Conservation (phyloP, 2,797 vertebrate species). For the Leuciscus waleckii region DNA sequence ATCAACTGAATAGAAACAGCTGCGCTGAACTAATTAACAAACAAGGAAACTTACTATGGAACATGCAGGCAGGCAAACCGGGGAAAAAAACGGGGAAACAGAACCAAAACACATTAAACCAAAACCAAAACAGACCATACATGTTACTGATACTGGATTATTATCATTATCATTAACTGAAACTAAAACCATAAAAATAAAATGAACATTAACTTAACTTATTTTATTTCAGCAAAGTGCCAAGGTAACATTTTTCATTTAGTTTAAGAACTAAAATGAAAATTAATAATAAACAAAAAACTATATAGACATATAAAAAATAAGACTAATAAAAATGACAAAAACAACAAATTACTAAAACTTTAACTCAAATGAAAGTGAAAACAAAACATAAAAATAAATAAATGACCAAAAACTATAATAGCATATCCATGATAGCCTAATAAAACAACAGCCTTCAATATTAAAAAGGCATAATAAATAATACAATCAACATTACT, state of each 20-base stretch:
- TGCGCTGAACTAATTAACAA: not conserved
- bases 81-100: no score
- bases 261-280: no score
- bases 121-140: no score
- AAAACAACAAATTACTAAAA: no score
- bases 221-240: no score
- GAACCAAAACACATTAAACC: no score
- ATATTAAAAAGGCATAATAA: not conserved
- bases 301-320: not conserved
- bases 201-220: no score
- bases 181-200: not conserved
- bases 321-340: no score
- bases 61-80: no score
- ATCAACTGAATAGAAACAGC: not conserved
- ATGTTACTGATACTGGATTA: not conserved
- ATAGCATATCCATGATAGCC: not conserved
- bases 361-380: not conserved
- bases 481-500: not conserved
- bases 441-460: not conserved
- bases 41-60: not conserved
- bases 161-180: no score
- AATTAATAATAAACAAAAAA: not conserved
- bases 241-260: not conserved
- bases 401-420: not conserved
- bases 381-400: not conserved